Conservation (phyloP, 2,113 vertebrate species). For the Chaenocephalus aceratus region DNA sequence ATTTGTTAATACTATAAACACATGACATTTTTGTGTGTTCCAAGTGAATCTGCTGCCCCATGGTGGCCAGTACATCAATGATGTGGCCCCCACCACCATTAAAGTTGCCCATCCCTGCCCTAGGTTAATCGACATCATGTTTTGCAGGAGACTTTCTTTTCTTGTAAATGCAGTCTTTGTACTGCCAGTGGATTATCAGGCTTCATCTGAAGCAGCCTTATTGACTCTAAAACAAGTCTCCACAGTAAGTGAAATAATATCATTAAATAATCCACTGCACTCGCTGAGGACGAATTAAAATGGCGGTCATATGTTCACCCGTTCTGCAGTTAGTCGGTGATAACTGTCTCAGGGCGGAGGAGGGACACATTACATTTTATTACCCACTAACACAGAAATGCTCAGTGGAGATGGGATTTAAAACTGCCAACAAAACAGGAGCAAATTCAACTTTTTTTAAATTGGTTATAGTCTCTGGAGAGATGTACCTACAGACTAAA, state of each 20-base stretch:
- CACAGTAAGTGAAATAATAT: not conserved
- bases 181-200: too few species aligned
- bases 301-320: not conserved
- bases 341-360: conserved; percentile 5
- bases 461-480: not conserved
- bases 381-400: conserved; percentile 11
- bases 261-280: not conserved
- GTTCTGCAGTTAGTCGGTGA: conserved; percentile 12
- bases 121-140: too few species aligned
- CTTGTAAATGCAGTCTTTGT: too few species aligned
- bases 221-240: not conserved
- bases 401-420: not conserved
- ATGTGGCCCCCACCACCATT: too few species aligned
- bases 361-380: conserved; percentile 6
- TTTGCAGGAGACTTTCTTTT: too few species aligned
- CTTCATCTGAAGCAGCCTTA: not conserved
- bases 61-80: too few species aligned
- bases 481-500: too few species aligned
- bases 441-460: conserved; percentile 10
- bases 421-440: not conserved
- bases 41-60: too few species aligned
- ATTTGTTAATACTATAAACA: too few species aligned
- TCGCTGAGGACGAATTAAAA: conserved; percentile 2
- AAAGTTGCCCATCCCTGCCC: too few species aligned
- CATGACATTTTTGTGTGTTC: too few species aligned